A percentile compares a stretch with the other conserved stretches of the same genome.
Evolutionary conservation across 2,113 vertebrate species (phyloP).

Genomic region (Gnathonemus echidnorhynchus): DNA sequence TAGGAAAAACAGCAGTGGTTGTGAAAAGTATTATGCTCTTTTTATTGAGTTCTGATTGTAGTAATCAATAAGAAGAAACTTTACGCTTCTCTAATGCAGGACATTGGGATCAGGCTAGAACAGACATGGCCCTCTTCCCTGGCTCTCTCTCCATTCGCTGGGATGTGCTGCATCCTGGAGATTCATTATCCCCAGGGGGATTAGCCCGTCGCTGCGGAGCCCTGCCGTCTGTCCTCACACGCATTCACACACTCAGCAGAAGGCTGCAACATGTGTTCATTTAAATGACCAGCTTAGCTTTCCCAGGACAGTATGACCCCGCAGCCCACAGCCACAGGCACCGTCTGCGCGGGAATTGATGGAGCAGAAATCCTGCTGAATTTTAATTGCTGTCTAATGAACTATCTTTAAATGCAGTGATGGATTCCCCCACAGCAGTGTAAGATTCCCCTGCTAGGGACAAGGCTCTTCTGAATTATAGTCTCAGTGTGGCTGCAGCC

Average conservation of each 20-base stretch:
- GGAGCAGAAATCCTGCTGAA: conserved; percentile 34
- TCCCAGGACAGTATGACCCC: conserved; percentile 71
- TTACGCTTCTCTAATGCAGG: not conserved
- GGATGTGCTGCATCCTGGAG: conserved; percentile 38
- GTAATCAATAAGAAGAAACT: not conserved
- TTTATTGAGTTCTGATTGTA: not conserved
- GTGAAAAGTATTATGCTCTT: not conserved
- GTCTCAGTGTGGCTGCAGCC: conserved; percentile 40
- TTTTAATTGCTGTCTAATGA: conserved; percentile 30
- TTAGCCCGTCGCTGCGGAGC: conserved; percentile 61
- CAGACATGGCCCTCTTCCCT: not conserved
- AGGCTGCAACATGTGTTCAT: conserved; percentile 67
- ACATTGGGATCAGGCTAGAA: not conserved
- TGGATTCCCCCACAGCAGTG: conserved; percentile 37
- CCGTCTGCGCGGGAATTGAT: conserved; percentile 52
- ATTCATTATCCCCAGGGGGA: conserved; percentile 41
- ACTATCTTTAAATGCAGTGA: conserved; percentile 40
- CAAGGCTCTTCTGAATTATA: not conserved
- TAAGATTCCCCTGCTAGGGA: not conserved
- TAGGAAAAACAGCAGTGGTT: not conserved
- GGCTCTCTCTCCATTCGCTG: not conserved
- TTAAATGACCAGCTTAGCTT: conserved; percentile 70
- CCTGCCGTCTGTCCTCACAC: conserved; percentile 62
- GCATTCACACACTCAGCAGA: conserved; percentile 65
- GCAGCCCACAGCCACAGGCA: conserved; percentile 34